A percentile compares a stretch with the other conserved stretches of the same genome.
Conservation (phyloP, 92 coral and sea anemone species). For the Paragorgia papillata region DNA sequence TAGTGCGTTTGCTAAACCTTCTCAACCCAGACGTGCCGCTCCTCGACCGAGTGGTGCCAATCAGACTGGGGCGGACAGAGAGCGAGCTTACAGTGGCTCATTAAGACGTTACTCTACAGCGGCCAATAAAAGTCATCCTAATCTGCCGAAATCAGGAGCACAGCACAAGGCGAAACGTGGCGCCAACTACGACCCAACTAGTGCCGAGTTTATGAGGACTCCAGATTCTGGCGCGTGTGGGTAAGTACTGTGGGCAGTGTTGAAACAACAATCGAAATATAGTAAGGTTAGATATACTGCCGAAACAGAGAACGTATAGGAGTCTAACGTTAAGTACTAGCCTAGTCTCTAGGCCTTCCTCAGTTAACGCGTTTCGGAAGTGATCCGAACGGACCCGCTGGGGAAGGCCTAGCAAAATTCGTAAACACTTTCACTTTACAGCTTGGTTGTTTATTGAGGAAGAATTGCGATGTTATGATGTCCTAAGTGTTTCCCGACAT, state of each 20-base stretch:
- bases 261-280: no score
- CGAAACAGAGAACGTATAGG: no score
- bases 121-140: slow-evolving; percentile 72
- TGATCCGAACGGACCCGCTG: no score
- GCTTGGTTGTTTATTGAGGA: no score
- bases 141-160: slow-evolving; percentile 87
- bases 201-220: slow-evolving; percentile 89
- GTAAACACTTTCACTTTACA: no score
- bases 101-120: slow-evolving; percentile 66
- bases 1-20: slow-evolving; percentile 42
- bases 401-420: no score
- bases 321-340: no score
- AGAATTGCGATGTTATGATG: no score
- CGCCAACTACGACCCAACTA: slow-evolving; percentile 60
- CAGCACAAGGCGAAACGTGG: slow-evolving; percentile 84
- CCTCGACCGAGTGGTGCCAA: slow-evolving; percentile 68
- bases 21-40: slow-evolving; percentile 74
- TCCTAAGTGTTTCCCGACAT: no score
- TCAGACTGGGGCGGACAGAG: slow-evolving; percentile 38
- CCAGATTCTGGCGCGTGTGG: slow-evolving; percentile 99
- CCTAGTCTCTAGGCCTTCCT: no score
- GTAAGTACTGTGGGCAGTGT: slow-evolving; percentile 75
- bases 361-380: no score
- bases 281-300: no score
- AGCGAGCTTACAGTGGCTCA: slow-evolving; percentile 67